A percentile compares a stretch with the other conserved stretches of the same genome.
These are phyloP conservation scores for Charadrius vociferus DNA, from an alignment of 2,113 vertebrate genomes.

Conservation along the genomic window DNA sequence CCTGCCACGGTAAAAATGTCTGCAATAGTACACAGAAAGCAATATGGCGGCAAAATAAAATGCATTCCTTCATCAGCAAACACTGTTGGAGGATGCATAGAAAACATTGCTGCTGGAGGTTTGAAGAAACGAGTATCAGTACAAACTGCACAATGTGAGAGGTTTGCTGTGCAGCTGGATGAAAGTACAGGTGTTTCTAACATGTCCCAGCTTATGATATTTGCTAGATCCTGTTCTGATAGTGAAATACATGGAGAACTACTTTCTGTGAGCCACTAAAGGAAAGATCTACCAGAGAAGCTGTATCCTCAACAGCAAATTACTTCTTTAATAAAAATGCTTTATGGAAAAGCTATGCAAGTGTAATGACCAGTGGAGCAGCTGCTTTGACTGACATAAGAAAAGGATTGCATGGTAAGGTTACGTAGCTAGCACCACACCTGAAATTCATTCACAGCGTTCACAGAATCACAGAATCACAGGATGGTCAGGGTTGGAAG, in stretches of 20 bases:
- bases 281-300: background rate
- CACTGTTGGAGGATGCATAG: background rate
- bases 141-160: background rate
- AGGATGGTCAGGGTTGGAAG: too few species aligned
- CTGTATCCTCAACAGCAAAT: background rate
- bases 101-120: background rate
- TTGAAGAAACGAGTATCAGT: background rate
- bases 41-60: background rate
- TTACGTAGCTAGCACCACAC: background rate
- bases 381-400: background rate
- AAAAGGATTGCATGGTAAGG: background rate
- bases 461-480: too few species aligned
- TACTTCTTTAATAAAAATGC: background rate
- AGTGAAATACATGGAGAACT: background rate
- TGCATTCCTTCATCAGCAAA: background rate
- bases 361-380: background rate
- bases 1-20: background rate
- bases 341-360: background rate
- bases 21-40: background rate
- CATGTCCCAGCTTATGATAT: background rate
- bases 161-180: background rate
- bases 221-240: background rate
- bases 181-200: background rate
- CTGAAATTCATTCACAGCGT: background rate
- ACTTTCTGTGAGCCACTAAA: background rate